phyloP scores from a whole-genome alignment of 2,888 invertebrate genomes.

The Lycia hirtaria region DNA sequence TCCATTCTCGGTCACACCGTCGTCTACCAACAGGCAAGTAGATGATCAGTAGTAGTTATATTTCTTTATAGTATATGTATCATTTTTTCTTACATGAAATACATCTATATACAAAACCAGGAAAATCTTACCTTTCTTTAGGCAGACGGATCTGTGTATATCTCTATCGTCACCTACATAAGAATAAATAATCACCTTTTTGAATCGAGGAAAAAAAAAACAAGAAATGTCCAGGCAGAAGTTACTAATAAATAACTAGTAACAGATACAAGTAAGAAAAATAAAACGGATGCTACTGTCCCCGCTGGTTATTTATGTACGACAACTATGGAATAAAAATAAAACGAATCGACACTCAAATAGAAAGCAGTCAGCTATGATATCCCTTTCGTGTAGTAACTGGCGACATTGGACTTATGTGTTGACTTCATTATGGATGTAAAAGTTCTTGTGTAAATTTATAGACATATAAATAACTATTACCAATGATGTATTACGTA shows the following conservation, averaged over 20 bases:
- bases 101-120: no score
- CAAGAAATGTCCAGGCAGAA: not conserved
- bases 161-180: not conserved
- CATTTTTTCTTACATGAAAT: no score
- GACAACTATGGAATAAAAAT: conserved; percentile 37
- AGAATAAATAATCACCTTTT: not conserved
- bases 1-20: no score
- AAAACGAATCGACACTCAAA: conserved; percentile 40
- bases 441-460: no score
- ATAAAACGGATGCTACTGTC: conserved; percentile 42
- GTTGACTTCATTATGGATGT: conserved; percentile 12
- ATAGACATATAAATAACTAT: no score
- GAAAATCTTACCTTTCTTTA: no score
- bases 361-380: conserved; percentile 33
- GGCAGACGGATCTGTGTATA: no score
- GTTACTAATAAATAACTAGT: conserved; percentile 1
- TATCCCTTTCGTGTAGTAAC: conserved; percentile 25
- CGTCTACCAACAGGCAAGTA: no score
- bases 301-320: conserved; percentile 40
- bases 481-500: no score
- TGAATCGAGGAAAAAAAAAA: not conserved
- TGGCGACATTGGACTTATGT: conserved; percentile 14
- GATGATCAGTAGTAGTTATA: no score
- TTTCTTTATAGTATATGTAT: no score
- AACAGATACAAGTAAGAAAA: conserved; percentile 26